phyloP scores from a whole-genome alignment of 37 sponge, comb jelly and placozoan genomes.

The Ianthella basta region DNA sequence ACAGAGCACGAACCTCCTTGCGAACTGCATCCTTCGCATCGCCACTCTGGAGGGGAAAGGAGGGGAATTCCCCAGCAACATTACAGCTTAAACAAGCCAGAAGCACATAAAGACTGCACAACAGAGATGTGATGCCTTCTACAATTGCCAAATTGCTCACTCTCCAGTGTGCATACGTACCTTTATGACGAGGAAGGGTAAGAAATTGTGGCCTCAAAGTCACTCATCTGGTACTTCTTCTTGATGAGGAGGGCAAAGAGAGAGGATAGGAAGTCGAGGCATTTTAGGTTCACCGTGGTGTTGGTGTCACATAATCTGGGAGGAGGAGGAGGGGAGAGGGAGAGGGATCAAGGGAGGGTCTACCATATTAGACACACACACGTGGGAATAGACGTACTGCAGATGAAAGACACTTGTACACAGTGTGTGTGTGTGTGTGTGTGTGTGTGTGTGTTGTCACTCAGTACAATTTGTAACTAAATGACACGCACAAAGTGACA shows the following conservation, averaged over 20 bases:
- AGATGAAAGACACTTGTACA: not conserved
- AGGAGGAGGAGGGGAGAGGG: no score
- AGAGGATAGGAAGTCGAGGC: slow-evolving; percentile 72
- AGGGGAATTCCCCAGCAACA: not conserved
- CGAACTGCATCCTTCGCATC: slow-evolving; percentile 91
- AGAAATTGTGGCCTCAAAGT: slow-evolving; percentile 78
- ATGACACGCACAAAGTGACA: no score
- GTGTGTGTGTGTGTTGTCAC: no score
- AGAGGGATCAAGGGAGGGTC: no score
- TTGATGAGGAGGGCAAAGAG: slow-evolving; percentile 62
- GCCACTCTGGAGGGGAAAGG: slow-evolving; percentile 66
- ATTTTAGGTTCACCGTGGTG: slow-evolving; percentile 80
- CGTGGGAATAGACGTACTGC: not conserved
- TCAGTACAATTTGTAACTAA: no score
- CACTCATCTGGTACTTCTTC: slow-evolving; percentile 64
- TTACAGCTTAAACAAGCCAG: no score
- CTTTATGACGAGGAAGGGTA: slow-evolving; percentile 85
- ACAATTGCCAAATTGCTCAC: no score
- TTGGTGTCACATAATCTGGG: slow-evolving; percentile 69
- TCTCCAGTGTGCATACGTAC: no score
- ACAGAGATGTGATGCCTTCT: no score
- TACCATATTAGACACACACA: not conserved
- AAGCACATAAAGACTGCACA: no score
- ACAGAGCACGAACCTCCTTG: slow-evolving; percentile 78
- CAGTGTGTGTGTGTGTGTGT: slow-evolving; percentile 18